A percentile compares a stretch with the other conserved stretches of the same genome.
phyloP scores from a whole-genome alignment of 1,140 invertebrate genomes.

The Oncopodura yosiiana region DNA sequence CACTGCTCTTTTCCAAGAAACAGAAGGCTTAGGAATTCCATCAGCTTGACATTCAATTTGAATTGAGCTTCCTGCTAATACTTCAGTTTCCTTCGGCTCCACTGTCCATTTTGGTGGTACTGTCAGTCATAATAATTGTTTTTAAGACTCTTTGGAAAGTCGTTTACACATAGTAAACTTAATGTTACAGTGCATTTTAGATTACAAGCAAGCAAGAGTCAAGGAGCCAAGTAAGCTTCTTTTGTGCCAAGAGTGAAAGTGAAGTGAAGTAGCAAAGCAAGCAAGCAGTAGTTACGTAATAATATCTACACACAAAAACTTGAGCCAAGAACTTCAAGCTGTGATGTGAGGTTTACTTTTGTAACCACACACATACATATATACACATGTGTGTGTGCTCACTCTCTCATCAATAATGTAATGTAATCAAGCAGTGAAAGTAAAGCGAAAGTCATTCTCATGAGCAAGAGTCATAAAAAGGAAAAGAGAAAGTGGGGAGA shows the following conservation, averaged over 20 bases:
- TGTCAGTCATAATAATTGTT: constrained; percentile 40
- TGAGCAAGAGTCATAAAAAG: too few relatives aligned
- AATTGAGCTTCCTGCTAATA: constrained; percentile 69
- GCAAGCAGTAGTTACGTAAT: background rate
- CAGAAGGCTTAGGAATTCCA: constrained; percentile 46
- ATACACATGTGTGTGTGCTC: too few relatives aligned
- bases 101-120: constrained; percentile 83
- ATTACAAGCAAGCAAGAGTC: too few relatives aligned
- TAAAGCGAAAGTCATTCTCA: too few relatives aligned
- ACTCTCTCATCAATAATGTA: too few relatives aligned
- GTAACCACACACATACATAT: too few relatives aligned
- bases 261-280: background rate
- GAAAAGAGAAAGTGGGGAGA: too few relatives aligned
- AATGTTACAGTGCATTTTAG: background rate
- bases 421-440: too few relatives aligned
- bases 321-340: too few relatives aligned
- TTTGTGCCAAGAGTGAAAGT: background rate
- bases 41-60: constrained; percentile 61
- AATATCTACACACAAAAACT: background rate
- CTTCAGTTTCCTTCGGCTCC: constrained; percentile 74
- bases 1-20: constrained; percentile 46
- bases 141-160: background rate
- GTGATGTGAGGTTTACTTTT: too few relatives aligned
- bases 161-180: background rate
- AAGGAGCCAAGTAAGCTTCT: too few relatives aligned